phyloP scores from a whole-genome alignment of 2,113 vertebrate species.

The Nothocercus julius region DNA sequence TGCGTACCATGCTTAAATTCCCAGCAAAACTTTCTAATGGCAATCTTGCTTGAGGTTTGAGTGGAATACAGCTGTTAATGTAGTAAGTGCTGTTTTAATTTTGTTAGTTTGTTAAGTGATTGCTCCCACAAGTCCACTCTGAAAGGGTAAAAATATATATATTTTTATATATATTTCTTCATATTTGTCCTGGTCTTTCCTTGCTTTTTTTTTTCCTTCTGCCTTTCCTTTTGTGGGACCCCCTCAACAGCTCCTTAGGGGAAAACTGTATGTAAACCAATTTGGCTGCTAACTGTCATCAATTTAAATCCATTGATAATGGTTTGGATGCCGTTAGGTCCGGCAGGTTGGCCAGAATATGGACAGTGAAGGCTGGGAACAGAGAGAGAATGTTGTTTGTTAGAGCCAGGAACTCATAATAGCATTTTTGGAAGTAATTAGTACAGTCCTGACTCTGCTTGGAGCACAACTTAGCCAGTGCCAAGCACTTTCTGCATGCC shows the following conservation, averaged over 20 bases:
- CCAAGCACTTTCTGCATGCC: background rate
- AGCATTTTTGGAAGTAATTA: constrained; percentile 11
- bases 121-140: background rate
- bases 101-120: background rate
- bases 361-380: background rate
- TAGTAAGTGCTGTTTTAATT: background rate
- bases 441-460: background rate
- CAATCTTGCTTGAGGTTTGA: background rate
- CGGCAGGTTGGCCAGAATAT: background rate
- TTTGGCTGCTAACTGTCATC: background rate
- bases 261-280: background rate
- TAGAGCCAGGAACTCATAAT: background rate
- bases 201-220: background rate
- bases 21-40: background rate
- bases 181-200: background rate
- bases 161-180: no score
- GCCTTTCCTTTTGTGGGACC: background rate
- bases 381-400: background rate
- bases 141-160: background rate
- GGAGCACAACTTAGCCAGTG: background rate
- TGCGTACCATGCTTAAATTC: background rate
- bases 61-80: background rate
- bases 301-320: background rate
- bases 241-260: background rate
- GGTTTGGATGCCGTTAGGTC: background rate